phyloP scores from a whole-genome alignment of 1,140 invertebrate genomes.

The Drosophila equinoxialis region DNA sequence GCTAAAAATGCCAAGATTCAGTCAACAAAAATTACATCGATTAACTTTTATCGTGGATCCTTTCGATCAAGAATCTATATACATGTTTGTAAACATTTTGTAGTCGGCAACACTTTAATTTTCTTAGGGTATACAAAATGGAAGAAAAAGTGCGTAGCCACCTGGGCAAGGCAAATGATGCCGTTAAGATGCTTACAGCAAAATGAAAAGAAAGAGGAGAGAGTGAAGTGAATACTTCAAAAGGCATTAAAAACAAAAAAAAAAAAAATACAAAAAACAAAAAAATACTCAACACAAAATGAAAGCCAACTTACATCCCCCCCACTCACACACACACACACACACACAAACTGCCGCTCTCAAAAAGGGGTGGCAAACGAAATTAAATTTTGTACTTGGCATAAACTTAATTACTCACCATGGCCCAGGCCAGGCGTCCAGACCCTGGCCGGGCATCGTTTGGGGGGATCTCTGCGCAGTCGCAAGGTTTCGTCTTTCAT shows the following conservation, averaged over 20 bases:
- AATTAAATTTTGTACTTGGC: conserved; percentile 82
- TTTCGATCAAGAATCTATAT: no score
- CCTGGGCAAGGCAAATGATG: conserved; percentile 72
- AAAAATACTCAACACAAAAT: conserved; percentile 54
- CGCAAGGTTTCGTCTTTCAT: conserved; percentile 39
- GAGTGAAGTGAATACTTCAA: conserved; percentile 65
- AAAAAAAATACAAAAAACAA: conserved; percentile 9
- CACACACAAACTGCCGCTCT: conserved; percentile 9
- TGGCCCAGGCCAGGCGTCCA: conserved; percentile 31
- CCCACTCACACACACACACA: neutral
- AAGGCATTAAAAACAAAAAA: conserved; percentile 74
- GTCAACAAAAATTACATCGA: no score
- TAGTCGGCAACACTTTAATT: no score
- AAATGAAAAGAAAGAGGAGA: conserved; percentile 22
- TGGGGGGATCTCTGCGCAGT: conserved; percentile 45
- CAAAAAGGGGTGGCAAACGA: conserved; percentile 74
- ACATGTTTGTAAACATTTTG: no score
- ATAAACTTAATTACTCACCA: conserved; percentile 80
- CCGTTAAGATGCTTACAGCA: conserved; percentile 74
- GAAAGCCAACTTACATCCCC: conserved; percentile 60
- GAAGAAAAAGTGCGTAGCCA: conserved; percentile 64
- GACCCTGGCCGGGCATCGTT: neutral
- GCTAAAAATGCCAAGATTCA: no score
- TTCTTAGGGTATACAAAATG: neutral
- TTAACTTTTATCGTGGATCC: no score